Conservation (phyloP, 2,797 vertebrate species). For the Naso thynnoides region DNA sequence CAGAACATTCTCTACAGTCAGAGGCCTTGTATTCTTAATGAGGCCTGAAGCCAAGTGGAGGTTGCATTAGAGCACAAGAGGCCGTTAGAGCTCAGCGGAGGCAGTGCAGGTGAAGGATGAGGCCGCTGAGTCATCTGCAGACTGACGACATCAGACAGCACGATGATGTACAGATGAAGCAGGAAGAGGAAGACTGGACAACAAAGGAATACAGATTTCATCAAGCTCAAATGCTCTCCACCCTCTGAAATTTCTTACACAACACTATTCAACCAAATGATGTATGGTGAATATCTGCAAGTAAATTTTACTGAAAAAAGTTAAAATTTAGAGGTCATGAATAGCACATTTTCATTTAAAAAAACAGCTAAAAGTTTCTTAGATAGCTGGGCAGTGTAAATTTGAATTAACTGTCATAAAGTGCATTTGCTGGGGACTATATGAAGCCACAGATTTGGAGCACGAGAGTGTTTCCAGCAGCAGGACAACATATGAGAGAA, state of each 20-base stretch:
- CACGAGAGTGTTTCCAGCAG: too few species aligned
- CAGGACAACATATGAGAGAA: too few species aligned
- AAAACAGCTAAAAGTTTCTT: not conserved
- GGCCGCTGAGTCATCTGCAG: conserved; percentile 57
- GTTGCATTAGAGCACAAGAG: conserved; percentile 18
- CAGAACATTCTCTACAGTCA: conserved; percentile 40
- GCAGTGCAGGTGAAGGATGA: conserved; percentile 24
- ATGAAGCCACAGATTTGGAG: too few species aligned
- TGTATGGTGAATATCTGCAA: not conserved
- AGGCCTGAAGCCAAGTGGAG: conserved; percentile 26
- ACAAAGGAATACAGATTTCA: not conserved
- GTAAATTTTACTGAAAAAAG: not conserved
- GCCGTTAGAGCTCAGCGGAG: conserved; percentile 34
- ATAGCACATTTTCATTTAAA: not conserved
- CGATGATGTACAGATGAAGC: conserved; percentile 6
- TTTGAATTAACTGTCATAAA: too few species aligned
- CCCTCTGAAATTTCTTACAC: not conserved
- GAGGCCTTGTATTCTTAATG: conserved; percentile 37
- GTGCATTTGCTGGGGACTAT: too few species aligned
- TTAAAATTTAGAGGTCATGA: too few species aligned
- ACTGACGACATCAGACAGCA: conserved; percentile 44
- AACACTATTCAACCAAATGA: not conserved
- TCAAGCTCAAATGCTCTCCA: not conserved
- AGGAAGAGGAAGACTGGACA: conserved; percentile 11
- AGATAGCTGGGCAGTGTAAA: not conserved